phyloP scores from a whole-genome alignment of 2,888 invertebrate genomes.

The Silvanus unidentatus region DNA sequence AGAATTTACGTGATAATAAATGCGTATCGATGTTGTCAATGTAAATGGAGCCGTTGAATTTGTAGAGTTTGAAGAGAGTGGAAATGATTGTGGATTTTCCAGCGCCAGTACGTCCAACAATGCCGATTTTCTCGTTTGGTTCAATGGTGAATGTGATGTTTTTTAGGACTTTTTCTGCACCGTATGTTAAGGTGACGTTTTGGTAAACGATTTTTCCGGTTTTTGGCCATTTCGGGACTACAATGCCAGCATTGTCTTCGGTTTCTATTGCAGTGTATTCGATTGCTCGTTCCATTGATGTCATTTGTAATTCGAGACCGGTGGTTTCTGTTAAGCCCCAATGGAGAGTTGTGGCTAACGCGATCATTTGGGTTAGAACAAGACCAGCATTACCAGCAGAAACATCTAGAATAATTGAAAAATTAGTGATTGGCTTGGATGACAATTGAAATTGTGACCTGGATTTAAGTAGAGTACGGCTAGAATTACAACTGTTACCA shows the following conservation, averaged over 20 bases:
- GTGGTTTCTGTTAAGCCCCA: slow-evolving; percentile 74
- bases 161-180: slow-evolving; percentile 58
- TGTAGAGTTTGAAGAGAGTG: slow-evolving; percentile 71
- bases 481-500: slow-evolving; percentile 1
- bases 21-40: slow-evolving; percentile 32
- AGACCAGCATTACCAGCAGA: slow-evolving; percentile 46
- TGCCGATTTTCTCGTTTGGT: slow-evolving; percentile 67
- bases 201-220: slow-evolving; percentile 58
- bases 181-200: slow-evolving; percentile 66
- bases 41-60: slow-evolving; percentile 67
- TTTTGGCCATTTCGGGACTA: slow-evolving; percentile 66
- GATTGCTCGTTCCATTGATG: slow-evolving; percentile 75
- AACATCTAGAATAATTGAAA: slow-evolving; percentile 42
- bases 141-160: slow-evolving; percentile 62
- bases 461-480: neutral
- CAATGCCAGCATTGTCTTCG: slow-evolving; percentile 39
- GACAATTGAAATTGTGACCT: neutral
- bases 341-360: slow-evolving; percentile 60
- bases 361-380: slow-evolving; percentile 47
- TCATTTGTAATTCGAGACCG: slow-evolving; percentile 74
- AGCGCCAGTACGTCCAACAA: slow-evolving; percentile 79
- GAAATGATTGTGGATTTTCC: slow-evolving; percentile 76
- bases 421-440: neutral
- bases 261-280: slow-evolving; percentile 47
- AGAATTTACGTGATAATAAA: slow-evolving; percentile 45